These are phyloP conservation scores for Acutogordius australiensis DNA, from an alignment of 2,888 invertebrate species.

Conservation along the genomic window DNA sequence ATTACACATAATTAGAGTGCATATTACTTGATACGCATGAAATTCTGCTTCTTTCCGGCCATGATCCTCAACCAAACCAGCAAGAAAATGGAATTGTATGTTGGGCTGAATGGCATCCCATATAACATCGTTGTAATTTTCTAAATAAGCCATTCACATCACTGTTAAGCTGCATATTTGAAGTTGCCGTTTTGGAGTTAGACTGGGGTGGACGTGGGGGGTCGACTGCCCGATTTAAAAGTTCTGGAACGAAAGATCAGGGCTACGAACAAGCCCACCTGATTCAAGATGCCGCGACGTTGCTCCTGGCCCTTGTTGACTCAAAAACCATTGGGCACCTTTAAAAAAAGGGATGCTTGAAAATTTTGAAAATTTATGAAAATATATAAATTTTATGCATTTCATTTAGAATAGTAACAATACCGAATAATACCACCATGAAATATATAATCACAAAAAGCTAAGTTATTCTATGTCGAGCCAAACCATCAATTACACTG, in stretches of 20 bases:
- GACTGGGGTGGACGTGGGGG: conserved; percentile 13
- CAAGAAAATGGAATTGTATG: conserved; percentile 28
- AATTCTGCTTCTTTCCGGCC: conserved; percentile 24
- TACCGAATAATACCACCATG: too few relatives aligned
- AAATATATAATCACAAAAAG: too few relatives aligned
- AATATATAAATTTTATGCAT: too few relatives aligned
- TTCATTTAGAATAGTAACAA: too few relatives aligned
- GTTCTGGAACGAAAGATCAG: conserved; percentile 11
- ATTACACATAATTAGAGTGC: too few relatives aligned
- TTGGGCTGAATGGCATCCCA: conserved; percentile 24
- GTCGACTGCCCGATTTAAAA: neutral
- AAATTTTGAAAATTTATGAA: too few relatives aligned
- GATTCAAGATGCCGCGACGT: conserved; percentile 28
- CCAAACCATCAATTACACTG: too few relatives aligned
- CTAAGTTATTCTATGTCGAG: too few relatives aligned
- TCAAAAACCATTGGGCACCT: too few relatives aligned
- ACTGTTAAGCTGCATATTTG: neutral
- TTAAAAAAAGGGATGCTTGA: too few relatives aligned
- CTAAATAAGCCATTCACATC: too few relatives aligned
- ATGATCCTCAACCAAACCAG: conserved; percentile 28
- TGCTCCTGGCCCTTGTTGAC: too few relatives aligned
- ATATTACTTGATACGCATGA: conserved; percentile 26
- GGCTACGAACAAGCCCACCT: conserved; percentile 27
- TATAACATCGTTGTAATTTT: neutral
- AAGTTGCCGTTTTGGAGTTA: neutral